Base-by-base conservation (phyloP, 2,888 invertebrate genomes). In the Clepsis dumicolana region DNA sequence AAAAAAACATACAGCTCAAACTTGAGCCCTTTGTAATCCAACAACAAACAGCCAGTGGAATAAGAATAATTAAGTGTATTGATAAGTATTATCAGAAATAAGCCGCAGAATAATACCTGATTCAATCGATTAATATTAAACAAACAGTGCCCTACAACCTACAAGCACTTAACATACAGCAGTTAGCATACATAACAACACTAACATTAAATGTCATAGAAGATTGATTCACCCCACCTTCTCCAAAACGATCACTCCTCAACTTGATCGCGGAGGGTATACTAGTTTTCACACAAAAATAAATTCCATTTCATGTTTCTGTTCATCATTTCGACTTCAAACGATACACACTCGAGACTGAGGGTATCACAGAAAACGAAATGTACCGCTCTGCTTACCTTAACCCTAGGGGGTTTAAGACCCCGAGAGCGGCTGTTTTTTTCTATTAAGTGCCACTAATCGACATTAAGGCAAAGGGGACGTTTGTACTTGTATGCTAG, bases 401-500 rank as follows among this genome's bases (percentile, higher is more conserved):
- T 24, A 18, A 24, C 59, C 59, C 59, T 8, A 7, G 59, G 59
- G 59, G 57, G 54, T 18, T 59, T 38, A 16, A 16, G 25, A 24
- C 38, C 41, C 35, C 56, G 56, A 1, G 24, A 5, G 35, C 25
- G 16, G 16, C 8, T 24, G 59, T 52, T 52, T 41, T 38, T 41
- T 59, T 59, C 59, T 35, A 59, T 38, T 54, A 64, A 64, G 64
- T 54, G 38, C 53, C 53, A 54, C 64, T 64, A 64, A 64, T 53
- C 64, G 27, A 64, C 50, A 63, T 63, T 53, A 63, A 63, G 24
- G 38, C n/a, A 21, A 63, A 52, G 63, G 48, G 52, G 50, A 25
- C 52, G 14, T n/a, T 3, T 50, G 52, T 52, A 12, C 5, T 25
- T 21, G 12, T 10, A 48, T 48, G 21, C 21, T 21, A 21, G 21